Conservation (phyloP, 2,888 invertebrate species). For the Eupithecia subumbrata region DNA sequence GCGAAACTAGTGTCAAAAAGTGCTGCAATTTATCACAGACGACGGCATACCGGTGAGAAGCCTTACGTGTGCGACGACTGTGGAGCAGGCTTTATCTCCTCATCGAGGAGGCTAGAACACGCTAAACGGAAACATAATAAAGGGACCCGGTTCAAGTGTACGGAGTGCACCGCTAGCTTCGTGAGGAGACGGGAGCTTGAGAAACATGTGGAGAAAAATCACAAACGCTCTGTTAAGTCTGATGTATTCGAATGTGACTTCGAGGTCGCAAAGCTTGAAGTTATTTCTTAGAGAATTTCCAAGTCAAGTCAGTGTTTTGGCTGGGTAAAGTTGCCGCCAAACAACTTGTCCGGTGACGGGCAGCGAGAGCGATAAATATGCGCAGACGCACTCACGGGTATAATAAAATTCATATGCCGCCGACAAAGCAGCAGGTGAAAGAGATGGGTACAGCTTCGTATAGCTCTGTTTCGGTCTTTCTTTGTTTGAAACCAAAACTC, state of each 20-base stretch:
- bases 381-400: too few species aligned
- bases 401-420: too few species aligned
- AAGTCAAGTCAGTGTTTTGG: background rate
- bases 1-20: constrained; percentile 75
- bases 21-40: constrained; percentile 76
- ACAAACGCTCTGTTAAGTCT: background rate
- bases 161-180: constrained; percentile 61
- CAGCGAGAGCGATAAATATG: too few species aligned
- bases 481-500: too few species aligned
- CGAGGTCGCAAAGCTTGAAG: background rate
- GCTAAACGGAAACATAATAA: constrained; percentile 72
- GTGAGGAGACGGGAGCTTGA: constrained; percentile 66
- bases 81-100: constrained; percentile 72
- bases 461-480: too few species aligned
- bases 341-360: too few species aligned
- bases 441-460: too few species aligned
- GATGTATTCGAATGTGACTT: background rate
- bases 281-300: background rate
- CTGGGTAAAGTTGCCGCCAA: background rate
- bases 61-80: constrained; percentile 76
- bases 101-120: constrained; percentile 73
- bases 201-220: constrained; percentile 57
- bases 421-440: too few species aligned
- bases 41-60: constrained; percentile 76
- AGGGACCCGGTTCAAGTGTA: constrained; percentile 62